Percentiles rank a stretch among this genome's conserved stretches.
phyloP scores from a whole-genome alignment of 1,140 invertebrate genomes.

The Aphidius gifuensis region DNA sequence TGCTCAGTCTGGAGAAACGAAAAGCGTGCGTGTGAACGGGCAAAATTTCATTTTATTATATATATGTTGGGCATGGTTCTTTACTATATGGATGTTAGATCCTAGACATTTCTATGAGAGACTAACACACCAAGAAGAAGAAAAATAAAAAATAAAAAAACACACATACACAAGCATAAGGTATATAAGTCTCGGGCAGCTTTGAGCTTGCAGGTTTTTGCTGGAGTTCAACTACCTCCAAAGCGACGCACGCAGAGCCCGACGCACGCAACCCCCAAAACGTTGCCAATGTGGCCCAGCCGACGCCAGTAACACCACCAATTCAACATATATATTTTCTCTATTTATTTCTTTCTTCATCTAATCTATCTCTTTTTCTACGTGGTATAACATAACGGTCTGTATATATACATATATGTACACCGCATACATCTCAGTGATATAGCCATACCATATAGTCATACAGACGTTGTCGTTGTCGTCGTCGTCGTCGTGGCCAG shows the following conservation, averaged over 20 bases:
- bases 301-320: slow-evolving; percentile 17
- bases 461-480: no score
- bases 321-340: neutral
- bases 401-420: no score
- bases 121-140: neutral
- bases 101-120: slow-evolving; percentile 13
- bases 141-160: no score
- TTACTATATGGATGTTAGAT: slow-evolving; percentile 4
- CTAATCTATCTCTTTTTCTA: neutral
- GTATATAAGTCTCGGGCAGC: neutral
- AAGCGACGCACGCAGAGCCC: slow-evolving; percentile 26
- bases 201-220: slow-evolving; percentile 31
- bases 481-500: slow-evolving; percentile 9
- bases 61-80: no score
- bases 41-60: slow-evolving; percentile 5
- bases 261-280: slow-evolving; percentile 37
- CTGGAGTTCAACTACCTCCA: slow-evolving; percentile 30
- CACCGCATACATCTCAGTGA: no score
- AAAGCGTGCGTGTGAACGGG: slow-evolving; percentile 7
- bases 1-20: neutral
- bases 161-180: neutral
- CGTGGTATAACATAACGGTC: neutral
- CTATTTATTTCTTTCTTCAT: no score
- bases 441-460: no score
- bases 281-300: slow-evolving; percentile 31